Conservation (phyloP, 2,888 invertebrate species). For the Neuroscelio doddi region DNA sequence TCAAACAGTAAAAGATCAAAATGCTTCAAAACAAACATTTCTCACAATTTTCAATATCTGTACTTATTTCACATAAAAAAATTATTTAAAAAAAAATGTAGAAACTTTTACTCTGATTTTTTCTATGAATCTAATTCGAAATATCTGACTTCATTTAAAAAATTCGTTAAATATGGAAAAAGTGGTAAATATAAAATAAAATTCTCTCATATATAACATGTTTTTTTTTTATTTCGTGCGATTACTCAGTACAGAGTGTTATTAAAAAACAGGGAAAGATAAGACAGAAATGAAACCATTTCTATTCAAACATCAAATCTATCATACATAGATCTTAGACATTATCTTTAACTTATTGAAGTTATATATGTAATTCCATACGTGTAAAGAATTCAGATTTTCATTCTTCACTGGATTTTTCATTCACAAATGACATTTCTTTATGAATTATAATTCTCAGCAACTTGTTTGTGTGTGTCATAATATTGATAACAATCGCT, state of each 20-base stretch:
- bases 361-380: conserved; percentile 25
- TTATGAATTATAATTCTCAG: conserved; percentile 4
- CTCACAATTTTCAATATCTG: too few species aligned
- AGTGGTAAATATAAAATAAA: not conserved
- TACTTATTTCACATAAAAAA: too few species aligned
- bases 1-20: too few species aligned
- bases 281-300: conserved; percentile 41
- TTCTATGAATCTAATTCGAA: too few species aligned
- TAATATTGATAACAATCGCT: not conserved
- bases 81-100: too few species aligned
- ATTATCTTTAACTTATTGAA: conserved; percentile 30
- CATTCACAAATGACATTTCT: conserved; percentile 3
- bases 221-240: conserved; percentile 52
- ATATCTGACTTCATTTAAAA: too few species aligned
- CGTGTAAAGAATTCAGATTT: conserved; percentile 12
- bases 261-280: conserved; percentile 24
- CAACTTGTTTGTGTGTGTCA: not conserved
- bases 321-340: conserved; percentile 41
- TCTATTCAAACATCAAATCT: conserved; percentile 53
- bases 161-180: not conserved
- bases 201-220: conserved; percentile 39
- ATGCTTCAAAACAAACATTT: too few species aligned
- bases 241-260: conserved; percentile 46
- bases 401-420: not conserved
- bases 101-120: too few species aligned